phyloP scores from a whole-genome alignment of 2,797 vertebrate genomes.

The Taenioides sp. region DNA sequence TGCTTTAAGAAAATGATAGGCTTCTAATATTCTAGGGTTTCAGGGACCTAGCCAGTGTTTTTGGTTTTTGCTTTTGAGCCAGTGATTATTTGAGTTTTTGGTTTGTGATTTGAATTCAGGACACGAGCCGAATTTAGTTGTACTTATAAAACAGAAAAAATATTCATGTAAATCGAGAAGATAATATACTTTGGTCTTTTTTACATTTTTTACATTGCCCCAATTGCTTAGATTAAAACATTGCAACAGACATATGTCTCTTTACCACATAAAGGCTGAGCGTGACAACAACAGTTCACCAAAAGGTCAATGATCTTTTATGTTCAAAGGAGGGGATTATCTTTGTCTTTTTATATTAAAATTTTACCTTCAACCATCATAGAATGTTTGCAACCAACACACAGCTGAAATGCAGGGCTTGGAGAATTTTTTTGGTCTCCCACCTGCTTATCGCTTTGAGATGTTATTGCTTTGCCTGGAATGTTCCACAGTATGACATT shows the following conservation, averaged over 20 bases:
- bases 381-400: background rate
- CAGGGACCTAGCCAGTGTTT: too few species aligned
- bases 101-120: background rate
- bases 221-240: background rate
- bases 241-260: background rate
- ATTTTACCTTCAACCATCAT: background rate
- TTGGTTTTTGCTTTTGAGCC: background rate
- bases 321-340: background rate
- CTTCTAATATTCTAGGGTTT: too few species aligned
- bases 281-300: too few species aligned
- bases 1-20: too few species aligned
- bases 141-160: background rate
- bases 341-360: background rate
- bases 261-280: too few species aligned
- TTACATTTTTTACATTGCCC: background rate
- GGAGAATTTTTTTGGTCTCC: too few species aligned
- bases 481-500: too few species aligned
- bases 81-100: background rate
- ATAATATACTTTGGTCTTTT: background rate
- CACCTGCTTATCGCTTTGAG: too few species aligned
- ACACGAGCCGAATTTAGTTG: background rate
- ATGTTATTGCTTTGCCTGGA: too few species aligned
- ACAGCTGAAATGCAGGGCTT: background rate
- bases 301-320: background rate
- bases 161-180: background rate